Evolutionary conservation across 2,113 vertebrate genomes (phyloP), one percentile per base, ranked within the genome.

Genomic region (Dunckerocampus dactyliophorus): DNA sequence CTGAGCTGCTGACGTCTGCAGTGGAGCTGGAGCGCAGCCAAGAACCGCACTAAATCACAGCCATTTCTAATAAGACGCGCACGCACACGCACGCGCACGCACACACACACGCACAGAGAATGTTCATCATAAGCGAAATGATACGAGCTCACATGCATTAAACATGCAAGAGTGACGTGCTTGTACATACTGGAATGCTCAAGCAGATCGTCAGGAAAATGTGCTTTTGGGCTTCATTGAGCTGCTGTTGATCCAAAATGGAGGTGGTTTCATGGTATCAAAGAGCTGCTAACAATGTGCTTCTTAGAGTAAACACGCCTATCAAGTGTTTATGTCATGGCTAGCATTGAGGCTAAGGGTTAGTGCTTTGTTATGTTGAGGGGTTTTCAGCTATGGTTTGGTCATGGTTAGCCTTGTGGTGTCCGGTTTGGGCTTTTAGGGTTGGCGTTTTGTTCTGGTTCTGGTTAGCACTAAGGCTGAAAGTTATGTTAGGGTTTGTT

Each of bases 1-100:
- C 63, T n/a, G 16, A 28, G 59, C 77, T 86, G 87, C 80, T 87
- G 87, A 87, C 60, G 66, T 84, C 63, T 75, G 84, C 85, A 81
- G 78, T 31, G 63, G 65, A 61, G 12, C 34, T 74, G 72, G 78
- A 85, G 75, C 21, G 39, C 11, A 28, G 82, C 84, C 77, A 82
- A 80, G 62, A 73, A 54, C 74, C 21, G 52, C 71, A 56, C 80
- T 87, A 85, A 83, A 88, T 86, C 84, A 85, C 67, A 77, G 22
- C 3, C 12, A 60, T 52, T 70, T 57, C 59, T 75, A 74, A 76
- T 84, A 60, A 80, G 79, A 80, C 47, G 67, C 62, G 45, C 61
- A 53, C 43, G 24, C 56, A 37, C 64, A 50, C 59, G 20, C 52
- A 47, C 7, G 15, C 43, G 37, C 47, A 19, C 19, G 22, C 61